A percentile compares a stretch with the other conserved stretches of the same genome.
phyloP scores from a whole-genome alignment of 2,888 invertebrate genomes.

The Fragum whitleyi region DNA sequence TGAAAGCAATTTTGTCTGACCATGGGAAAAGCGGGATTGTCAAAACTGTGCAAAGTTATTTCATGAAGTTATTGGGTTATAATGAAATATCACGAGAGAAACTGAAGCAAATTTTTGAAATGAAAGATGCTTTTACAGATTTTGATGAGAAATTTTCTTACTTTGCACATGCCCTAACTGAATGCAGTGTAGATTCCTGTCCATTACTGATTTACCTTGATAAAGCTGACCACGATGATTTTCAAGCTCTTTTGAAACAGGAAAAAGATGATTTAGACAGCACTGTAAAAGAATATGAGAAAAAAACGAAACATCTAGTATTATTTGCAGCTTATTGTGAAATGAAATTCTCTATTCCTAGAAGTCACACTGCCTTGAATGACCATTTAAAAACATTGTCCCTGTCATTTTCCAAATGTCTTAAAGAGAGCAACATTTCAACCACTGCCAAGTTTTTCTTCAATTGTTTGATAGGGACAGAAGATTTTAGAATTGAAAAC shows the following conservation, averaged over 20 bases:
- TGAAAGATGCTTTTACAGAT: conserved; percentile 11
- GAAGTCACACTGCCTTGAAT: conserved; percentile 16
- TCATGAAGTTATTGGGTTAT: not conserved
- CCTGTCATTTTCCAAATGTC: not conserved
- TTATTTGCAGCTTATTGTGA: conserved; percentile 21
- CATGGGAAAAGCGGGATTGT: too few relatives aligned
- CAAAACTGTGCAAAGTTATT: not conserved
- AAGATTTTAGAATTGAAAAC: conserved; percentile 28
- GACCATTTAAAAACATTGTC: conserved; percentile 26
- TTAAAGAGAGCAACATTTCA: not conserved
- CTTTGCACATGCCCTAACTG: not conserved
- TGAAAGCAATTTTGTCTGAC: not conserved
- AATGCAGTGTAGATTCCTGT: conserved; percentile 22
- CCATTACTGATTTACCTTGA: conserved; percentile 1
- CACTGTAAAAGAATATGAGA: conserved; percentile 1
- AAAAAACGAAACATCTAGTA: not conserved
- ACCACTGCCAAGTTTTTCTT: conserved; percentile 6
- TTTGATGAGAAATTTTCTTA: conserved; percentile 16
- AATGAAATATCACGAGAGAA: not conserved
- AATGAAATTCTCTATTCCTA: conserved; percentile 40
- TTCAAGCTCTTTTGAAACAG: not conserved
- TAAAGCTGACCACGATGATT: not conserved
- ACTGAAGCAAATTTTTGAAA: not conserved
- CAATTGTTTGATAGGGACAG: conserved; percentile 36
- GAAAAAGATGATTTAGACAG: not conserved